Evolutionary conservation across 2,888 invertebrate species (phyloP).

Genomic region (Argynnis bischoffii): DNA sequence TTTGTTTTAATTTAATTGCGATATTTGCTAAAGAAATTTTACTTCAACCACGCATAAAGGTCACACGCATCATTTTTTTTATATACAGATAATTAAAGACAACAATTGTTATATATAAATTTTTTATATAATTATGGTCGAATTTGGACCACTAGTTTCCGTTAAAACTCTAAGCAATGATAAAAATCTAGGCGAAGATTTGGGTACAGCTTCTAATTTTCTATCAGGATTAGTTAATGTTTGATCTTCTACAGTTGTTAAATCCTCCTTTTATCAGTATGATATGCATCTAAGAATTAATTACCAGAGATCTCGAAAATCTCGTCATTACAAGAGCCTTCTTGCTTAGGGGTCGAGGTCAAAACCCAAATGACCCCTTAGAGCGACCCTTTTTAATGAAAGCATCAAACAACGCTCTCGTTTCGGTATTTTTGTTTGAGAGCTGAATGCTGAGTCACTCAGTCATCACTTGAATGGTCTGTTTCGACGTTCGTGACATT

Average conservation of each 20-base stretch:
- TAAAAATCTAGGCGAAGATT: no score
- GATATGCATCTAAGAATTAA: slow-evolving; percentile 17
- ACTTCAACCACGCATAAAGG: no score
- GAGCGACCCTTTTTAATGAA: slow-evolving; percentile 46
- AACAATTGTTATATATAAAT: no score
- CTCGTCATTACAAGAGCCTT: slow-evolving; percentile 24
- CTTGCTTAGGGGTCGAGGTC: slow-evolving; percentile 39
- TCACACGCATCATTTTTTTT: no score
- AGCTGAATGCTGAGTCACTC: slow-evolving; percentile 24
- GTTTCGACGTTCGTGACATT: slow-evolving; percentile 30
- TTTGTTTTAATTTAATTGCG: no score
- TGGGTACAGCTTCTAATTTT: no score
- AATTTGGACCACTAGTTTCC: no score
- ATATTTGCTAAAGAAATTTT: no score
- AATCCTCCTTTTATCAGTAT: neutral
- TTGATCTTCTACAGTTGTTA: neutral
- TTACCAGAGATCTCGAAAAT: slow-evolving; percentile 35
- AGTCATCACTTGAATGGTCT: slow-evolving; percentile 21
- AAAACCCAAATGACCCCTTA: slow-evolving; percentile 39
- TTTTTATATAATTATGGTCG: no score
- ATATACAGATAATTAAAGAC: no score
- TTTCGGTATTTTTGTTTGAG: slow-evolving; percentile 37
- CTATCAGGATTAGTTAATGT: no score
- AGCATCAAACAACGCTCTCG: slow-evolving; percentile 37
- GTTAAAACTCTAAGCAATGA: no score